A percentile compares a stretch with the other conserved stretches of the same genome.
These are phyloP conservation scores for Mycetomoellerius zeteki DNA, from an alignment of 1,140 invertebrate genomes.

Conservation along the genomic window DNA sequence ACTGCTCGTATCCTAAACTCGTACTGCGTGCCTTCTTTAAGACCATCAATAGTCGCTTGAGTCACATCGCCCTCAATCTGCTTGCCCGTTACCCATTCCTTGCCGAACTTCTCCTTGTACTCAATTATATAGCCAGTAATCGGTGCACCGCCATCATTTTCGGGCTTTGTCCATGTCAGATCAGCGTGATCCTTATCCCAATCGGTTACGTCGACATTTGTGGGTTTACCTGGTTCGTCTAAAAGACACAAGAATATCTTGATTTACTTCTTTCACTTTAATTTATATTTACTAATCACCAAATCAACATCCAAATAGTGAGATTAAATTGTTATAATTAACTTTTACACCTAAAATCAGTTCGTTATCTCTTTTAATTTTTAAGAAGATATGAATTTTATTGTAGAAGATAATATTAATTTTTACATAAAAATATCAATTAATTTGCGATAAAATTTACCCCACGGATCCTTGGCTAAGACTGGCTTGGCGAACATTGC, in stretches of 20 bases:
- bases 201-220: conserved; percentile 95
- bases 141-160: conserved; percentile 97
- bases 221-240: conserved; percentile 98
- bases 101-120: conserved; percentile 97
- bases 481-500: conserved; percentile 94
- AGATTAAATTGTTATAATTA: not conserved
- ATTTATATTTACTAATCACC: not conserved
- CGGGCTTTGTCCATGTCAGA: conserved; percentile 96
- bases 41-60: conserved; percentile 93
- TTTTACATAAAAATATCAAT: not conserved
- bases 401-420: not conserved
- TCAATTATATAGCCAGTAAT: conserved; percentile 98
- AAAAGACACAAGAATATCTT: conserved; percentile 68
- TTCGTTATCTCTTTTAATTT: conserved; percentile 1
- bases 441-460: conserved; percentile 86
- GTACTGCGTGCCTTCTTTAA: conserved; percentile 98
- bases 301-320: not conserved
- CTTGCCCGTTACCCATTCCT: conserved; percentile 95
- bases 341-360: not conserved
- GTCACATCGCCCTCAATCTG: conserved; percentile 93
- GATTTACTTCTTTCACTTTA: not conserved
- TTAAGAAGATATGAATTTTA: not conserved
- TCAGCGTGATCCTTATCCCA: conserved; percentile 99
- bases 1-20: conserved; percentile 98
- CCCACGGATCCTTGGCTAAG: conserved; percentile 99